Conservation (phyloP, 2,797 vertebrate species). For the Gastrophryne carolinensis region DNA sequence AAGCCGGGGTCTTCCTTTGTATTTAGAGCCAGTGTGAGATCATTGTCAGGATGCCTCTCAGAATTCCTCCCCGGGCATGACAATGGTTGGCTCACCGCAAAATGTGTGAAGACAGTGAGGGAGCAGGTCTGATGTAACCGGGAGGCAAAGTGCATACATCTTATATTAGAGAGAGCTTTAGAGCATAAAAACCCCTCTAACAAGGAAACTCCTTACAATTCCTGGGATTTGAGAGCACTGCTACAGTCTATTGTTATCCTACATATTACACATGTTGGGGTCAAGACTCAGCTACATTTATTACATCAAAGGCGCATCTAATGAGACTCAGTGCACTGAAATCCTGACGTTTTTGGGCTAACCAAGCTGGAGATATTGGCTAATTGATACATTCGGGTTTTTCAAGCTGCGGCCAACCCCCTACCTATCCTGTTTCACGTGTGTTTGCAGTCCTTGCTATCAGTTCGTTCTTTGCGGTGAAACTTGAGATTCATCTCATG, state of each 20-base stretch:
- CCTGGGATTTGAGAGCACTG: conserved; percentile 4
- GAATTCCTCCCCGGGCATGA: conserved; percentile 23
- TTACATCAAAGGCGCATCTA: background rate
- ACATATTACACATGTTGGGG: conserved; percentile 37
- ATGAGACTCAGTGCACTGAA: conserved; percentile 20
- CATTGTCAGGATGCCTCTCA: conserved; percentile 24
- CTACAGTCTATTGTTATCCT: conserved; percentile 26
- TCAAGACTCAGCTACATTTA: conserved; percentile 16
- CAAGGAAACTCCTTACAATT: conserved; percentile 47
- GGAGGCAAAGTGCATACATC: conserved; percentile 48
- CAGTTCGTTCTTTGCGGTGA: conserved; percentile 57
- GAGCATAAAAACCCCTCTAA: conserved; percentile 36
- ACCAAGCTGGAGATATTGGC: conserved; percentile 35
- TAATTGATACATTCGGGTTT: conserved; percentile 50
- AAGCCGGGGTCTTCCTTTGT: conserved; percentile 8
- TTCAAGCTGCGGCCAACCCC: background rate
- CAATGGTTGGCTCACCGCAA: conserved; percentile 21
- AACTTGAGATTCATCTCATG: conserved; percentile 40
- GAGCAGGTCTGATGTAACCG: conserved; percentile 30
- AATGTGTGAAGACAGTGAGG: conserved; percentile 35
- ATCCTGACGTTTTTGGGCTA: conserved; percentile 34
- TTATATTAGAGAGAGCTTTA: conserved; percentile 33
- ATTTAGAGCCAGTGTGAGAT: conserved; percentile 20
- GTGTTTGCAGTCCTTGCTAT: conserved; percentile 47
- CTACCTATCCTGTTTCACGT: conserved; percentile 50